phyloP scores from a whole-genome alignment of 2,113 vertebrate species.

The Passer montanus region DNA sequence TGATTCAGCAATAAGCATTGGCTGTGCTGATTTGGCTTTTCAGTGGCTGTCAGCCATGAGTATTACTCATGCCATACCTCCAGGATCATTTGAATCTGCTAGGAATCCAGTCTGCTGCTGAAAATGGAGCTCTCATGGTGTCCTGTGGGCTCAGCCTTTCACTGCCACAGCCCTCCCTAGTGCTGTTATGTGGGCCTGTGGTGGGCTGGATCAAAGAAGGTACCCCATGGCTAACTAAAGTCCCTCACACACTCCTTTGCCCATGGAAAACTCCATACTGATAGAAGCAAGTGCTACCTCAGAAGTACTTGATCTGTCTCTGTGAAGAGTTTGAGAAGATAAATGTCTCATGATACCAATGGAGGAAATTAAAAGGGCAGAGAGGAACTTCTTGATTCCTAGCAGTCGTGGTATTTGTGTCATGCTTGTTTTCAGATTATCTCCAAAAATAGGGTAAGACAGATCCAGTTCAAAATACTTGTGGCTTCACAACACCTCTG shows the following conservation, averaged over 20 bases:
- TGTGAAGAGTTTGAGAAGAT: not conserved
- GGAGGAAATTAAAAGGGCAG: not conserved
- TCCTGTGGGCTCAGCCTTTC: not conserved
- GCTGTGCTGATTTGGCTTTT: not conserved
- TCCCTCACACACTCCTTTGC: not conserved
- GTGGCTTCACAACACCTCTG: not conserved
- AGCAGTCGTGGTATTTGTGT: not conserved
- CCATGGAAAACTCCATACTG: not conserved
- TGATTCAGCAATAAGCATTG: not conserved
- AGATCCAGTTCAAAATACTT: not conserved
- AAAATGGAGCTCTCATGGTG: not conserved
- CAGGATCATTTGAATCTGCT: not conserved
- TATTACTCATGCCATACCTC: not conserved
- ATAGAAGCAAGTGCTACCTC: not conserved
- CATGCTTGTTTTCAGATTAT: not conserved
- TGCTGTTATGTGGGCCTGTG: slow-evolving; percentile 6
- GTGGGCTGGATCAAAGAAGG: slow-evolving; percentile 6
- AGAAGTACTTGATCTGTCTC: not conserved
- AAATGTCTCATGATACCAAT: not conserved
- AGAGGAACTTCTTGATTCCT: not conserved
- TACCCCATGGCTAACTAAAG: not conserved
- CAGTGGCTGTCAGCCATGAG: not conserved
- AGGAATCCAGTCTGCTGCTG: slow-evolving; percentile 11
- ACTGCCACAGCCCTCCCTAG: not conserved
- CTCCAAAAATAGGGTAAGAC: not conserved